phyloP scores from a whole-genome alignment of 2,113 vertebrate genomes.

The Pipa parva region DNA sequence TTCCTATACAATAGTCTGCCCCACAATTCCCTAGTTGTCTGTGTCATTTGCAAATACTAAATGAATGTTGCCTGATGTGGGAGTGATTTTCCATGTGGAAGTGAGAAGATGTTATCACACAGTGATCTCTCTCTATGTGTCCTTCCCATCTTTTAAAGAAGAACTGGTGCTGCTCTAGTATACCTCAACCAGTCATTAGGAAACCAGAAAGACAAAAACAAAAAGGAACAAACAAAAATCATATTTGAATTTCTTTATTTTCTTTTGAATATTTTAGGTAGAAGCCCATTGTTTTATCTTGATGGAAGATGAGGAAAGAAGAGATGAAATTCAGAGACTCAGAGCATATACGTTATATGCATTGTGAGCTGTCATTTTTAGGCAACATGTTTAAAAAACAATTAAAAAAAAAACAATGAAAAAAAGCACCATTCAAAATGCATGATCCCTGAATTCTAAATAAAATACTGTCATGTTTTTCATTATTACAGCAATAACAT shows the following conservation, averaged over 20 bases:
- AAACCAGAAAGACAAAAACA: not conserved
- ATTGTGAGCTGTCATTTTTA: slow-evolving; percentile 65
- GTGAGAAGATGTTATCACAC: not conserved
- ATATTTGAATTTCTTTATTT: slow-evolving; percentile 68
- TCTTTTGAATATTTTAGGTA: slow-evolving; percentile 67
- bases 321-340: slow-evolving; percentile 59
- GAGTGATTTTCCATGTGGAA: too few species aligned
- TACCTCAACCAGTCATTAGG: not conserved
- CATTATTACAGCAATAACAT: slow-evolving; percentile 44
- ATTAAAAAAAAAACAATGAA: slow-evolving; percentile 41
- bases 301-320: slow-evolving; percentile 57
- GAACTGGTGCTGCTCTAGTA: not conserved
- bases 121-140: not conserved
- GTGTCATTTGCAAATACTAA: too few species aligned
- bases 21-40: too few species aligned
- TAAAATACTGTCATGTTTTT: slow-evolving; percentile 61
- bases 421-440: slow-evolving; percentile 80
- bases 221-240: slow-evolving; percentile 48
- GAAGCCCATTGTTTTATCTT: slow-evolving; percentile 64
- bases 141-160: not conserved
- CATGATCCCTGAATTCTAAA: slow-evolving; percentile 83
- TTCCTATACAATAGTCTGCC: too few species aligned
- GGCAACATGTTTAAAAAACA: slow-evolving; percentile 64
- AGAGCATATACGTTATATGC: slow-evolving; percentile 65
- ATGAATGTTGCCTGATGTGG: too few species aligned